phyloP scores from a whole-genome alignment of 2,888 invertebrate genomes.

The Piscicola geometra region DNA sequence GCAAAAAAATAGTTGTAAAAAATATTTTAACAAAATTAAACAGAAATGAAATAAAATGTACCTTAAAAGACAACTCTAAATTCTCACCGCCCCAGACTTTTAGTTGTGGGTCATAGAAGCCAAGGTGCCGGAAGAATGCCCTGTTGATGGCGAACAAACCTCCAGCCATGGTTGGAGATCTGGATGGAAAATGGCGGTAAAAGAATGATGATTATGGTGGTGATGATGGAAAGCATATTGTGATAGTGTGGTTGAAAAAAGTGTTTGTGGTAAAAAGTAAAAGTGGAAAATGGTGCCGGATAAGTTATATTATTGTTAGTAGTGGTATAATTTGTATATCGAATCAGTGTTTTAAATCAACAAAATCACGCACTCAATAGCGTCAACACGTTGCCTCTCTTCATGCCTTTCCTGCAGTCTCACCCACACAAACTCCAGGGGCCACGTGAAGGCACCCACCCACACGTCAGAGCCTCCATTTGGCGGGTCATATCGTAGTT shows the following conservation, averaged over 20 bases:
- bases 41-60: slow-evolving; percentile 52
- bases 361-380: too few relatives aligned
- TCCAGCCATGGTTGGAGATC: slow-evolving; percentile 95
- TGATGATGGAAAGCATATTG: background rate
- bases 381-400: too few relatives aligned
- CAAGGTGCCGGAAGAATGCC: slow-evolving; percentile 84
- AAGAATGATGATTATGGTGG: background rate
- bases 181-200: slow-evolving; percentile 40
- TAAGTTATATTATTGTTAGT: too few relatives aligned
- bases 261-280: too few relatives aligned
- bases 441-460: slow-evolving; percentile 65
- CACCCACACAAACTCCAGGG: slow-evolving; percentile 91
- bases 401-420: too few relatives aligned
- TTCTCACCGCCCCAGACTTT: slow-evolving; percentile 99
- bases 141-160: slow-evolving; percentile 93
- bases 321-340: too few relatives aligned
- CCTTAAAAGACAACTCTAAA: slow-evolving; percentile 90
- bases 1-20: too few relatives aligned
- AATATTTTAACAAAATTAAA: too few relatives aligned
- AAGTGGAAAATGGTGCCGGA: too few relatives aligned
- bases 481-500: slow-evolving; percentile 57
- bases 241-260: too few relatives aligned
- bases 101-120: slow-evolving; percentile 96
- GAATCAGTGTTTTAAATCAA: too few relatives aligned
- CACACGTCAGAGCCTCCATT: slow-evolving; percentile 44